Evolutionary conservation across 2,888 invertebrate genomes (phyloP).

Genomic region (Nowickia ferox): DNA sequence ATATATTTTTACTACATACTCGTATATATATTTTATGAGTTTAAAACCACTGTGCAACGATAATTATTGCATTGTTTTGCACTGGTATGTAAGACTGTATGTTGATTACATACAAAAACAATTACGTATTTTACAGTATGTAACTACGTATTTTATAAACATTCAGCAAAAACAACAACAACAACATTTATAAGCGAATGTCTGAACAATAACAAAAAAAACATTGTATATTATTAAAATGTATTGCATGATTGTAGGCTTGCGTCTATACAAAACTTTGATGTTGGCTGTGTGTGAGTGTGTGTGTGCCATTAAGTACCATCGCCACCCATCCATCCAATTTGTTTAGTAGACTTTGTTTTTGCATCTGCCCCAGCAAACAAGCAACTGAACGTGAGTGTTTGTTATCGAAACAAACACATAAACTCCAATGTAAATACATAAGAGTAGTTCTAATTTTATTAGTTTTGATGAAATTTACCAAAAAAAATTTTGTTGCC

Average conservation of each 20-base stretch:
- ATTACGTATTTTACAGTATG: conserved; percentile 16
- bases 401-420: conserved; percentile 3
- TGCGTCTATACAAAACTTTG: background rate
- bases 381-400: background rate
- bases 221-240: conserved; percentile 14
- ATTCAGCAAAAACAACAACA: conserved; percentile 1
- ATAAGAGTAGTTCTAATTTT: conserved; percentile 54
- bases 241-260: conserved; percentile 37
- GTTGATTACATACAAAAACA: conserved; percentile 1
- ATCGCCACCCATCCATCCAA: conserved; percentile 4
- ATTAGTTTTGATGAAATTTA: conserved; percentile 50
- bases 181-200: background rate
- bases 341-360: conserved; percentile 21
- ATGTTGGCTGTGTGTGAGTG: background rate
- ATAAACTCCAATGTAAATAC: conserved; percentile 34
- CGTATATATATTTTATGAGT: too few species aligned
- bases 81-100: background rate
- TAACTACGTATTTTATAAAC: conserved; percentile 7
- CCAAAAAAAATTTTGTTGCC: conserved; percentile 5
- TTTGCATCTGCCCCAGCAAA: conserved; percentile 22
- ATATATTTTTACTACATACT: too few species aligned
- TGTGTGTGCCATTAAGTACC: background rate
- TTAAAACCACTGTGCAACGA: conserved; percentile 18
- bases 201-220: conserved; percentile 4
- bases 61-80: conserved; percentile 24